Conservation (phyloP, 2,797 vertebrate genomes). For the Melanotaenia parkinsoni region DNA sequence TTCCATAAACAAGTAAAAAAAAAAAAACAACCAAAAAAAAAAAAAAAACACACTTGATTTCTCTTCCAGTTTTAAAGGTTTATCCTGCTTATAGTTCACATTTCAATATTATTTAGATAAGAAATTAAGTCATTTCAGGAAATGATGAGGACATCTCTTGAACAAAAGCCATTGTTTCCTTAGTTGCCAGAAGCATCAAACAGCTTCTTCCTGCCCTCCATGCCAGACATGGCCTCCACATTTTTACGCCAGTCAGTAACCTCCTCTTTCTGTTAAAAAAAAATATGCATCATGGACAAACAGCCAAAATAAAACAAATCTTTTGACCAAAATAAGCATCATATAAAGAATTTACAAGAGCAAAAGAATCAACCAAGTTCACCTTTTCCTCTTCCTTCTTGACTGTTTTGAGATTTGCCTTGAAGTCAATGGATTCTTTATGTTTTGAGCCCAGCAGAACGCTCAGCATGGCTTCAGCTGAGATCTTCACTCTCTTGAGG, state of each 20-base stretch:
- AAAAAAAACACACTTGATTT: not conserved
- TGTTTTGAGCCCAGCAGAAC: slow-evolving; percentile 80
- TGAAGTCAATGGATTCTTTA: slow-evolving; percentile 83
- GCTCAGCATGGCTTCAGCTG: slow-evolving; percentile 84
- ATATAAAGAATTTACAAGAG: not conserved
- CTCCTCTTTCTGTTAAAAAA: slow-evolving; percentile 71
- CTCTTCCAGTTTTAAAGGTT: slow-evolving; percentile 5
- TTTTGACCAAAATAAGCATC: not conserved
- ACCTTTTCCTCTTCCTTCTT: slow-evolving; percentile 87
- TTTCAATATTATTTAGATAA: not conserved
- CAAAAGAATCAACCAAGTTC: not conserved
- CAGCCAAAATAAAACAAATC: not conserved
- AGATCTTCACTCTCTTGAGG: slow-evolving; percentile 81
- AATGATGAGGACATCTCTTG: not conserved
- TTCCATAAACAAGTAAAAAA: not conserved
- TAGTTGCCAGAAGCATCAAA: slow-evolving; percentile 66
- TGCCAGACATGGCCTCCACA: slow-evolving; percentile 81
- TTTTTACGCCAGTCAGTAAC: slow-evolving; percentile 82
- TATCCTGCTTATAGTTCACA: not conserved
- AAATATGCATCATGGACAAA: slow-evolving; percentile 28
- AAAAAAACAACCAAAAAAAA: no score
- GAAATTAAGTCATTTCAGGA: not conserved
- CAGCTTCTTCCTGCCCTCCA: slow-evolving; percentile 81
- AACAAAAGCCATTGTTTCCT: slow-evolving; percentile 2
- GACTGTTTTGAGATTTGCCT: slow-evolving; percentile 84